Base-by-base conservation (phyloP, 53 echinoderm and acorn worm genomes). In the Actinopyga echinites region DNA sequence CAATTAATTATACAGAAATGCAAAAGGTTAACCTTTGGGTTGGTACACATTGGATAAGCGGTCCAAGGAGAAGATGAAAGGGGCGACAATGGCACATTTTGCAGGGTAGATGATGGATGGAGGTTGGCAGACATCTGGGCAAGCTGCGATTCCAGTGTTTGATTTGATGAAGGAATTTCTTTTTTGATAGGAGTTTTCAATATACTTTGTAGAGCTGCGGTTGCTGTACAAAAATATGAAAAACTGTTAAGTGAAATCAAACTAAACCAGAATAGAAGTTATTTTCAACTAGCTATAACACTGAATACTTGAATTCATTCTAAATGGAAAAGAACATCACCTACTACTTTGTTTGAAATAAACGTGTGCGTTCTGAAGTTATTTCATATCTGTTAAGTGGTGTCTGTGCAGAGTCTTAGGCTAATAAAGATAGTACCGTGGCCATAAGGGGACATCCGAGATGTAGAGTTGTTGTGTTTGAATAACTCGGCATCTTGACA, bases 41-140 rank as follows among this genome's bases (percentile, higher is more conserved):
- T 95, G 65, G 87, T 88, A 77, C 95, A 95, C 12, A 89, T 83
- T 0, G 93, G 89, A 88, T 95, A 91, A 49, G 91, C 82, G 82
- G 93, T 93, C 95, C 95, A 95, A 12, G 93, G 87, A 8, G 89
- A 89, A 12, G 93, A 85, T 64, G 95, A 89, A 58, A 95, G 83
- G 11, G 95, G 91, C 21, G 95, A 95, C 31, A 89, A 89, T 43
- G 91, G 86, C 45, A 83, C 69, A 37, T 52, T 59, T 40, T 84
- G 61, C 22, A 91, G 65, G 73, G 85, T 83, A 11, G 86, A 12
- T 1, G 83, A 38, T 17, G 61, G 31, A 25, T 82, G 82, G 20
- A 77, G 49, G 21, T 49, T 29, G 11, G 54, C 19, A 15, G 77
- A 55, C 29, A 77, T 77, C 28, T 77, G 55, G 24, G 54, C 32